Evolutionary conservation across 2,113 vertebrate species (phyloP), one percentile per base, ranked within the genome.

Genomic region (Maccullochella peelii): DNA sequence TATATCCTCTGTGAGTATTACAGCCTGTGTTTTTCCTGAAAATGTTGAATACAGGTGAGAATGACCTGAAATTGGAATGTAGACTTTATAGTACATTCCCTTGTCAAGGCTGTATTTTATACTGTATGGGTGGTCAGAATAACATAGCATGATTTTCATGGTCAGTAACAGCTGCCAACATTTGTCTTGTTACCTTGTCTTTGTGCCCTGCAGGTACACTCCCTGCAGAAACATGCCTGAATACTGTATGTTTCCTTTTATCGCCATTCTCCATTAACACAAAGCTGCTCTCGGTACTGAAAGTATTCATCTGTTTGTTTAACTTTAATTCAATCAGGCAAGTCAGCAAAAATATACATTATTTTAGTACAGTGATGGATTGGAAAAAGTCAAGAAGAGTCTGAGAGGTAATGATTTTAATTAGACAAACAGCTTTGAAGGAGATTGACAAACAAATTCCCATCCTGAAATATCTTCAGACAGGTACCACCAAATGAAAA

Each of bases 131-230:
- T 59, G 42, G 65, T 62, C 55, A 23, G n/a, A 23, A 65, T 49
- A n/a, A 63, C 23, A 38, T 12, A 49, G 33, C 6, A 70, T 40
- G 6, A 57, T 72, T 58, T 68, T 73, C 59, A 33, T 73, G 36
- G 54, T 50, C 47, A 61, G 14, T 30, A 42, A 74, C 73, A 57
- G 38, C 78, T 84, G 65, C 52, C 59, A 87, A 42, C 79, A 73
- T 40, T 77, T 76, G 65, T 76, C 75, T 73, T 75, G 47, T 83
- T 86, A 78, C 47, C 65, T 54, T 54, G 47, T 73, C 42, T 88
- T 66, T 69, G 42, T 50, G 58, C 57, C 79, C 44, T n/a, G 14
- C 11, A n/a, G 59, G 8, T 63, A 30, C 30, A 63, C 33, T 77
- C 44, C 27, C 57, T 52, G 27, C 66, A 63, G 62, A 27, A 54